These are phyloP conservation scores for Ennomos erosarius DNA, from an alignment of 2,888 invertebrate genomes.

Conservation along the genomic window DNA sequence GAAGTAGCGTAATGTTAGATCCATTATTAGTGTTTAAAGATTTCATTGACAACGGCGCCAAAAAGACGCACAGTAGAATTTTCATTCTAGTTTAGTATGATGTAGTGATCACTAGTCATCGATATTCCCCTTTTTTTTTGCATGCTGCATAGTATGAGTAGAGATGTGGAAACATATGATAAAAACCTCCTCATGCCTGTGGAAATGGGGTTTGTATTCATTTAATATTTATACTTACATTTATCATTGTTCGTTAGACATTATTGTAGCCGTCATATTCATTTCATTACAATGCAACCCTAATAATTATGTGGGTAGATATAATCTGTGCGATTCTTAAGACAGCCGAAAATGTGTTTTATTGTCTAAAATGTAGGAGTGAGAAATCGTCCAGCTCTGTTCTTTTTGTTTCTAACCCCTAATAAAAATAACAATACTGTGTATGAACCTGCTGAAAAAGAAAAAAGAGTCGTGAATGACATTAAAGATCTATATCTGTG, in stretches of 20 bases:
- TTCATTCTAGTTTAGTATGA: conserved; percentile 10
- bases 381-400: too few species aligned
- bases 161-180: conserved; percentile 68
- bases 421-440: too few species aligned
- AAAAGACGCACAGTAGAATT: not conserved
- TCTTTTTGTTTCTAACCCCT: too few species aligned
- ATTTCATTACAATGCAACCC: conserved; percentile 9
- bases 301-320: not conserved
- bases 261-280: conserved; percentile 11
- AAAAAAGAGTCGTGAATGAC: too few species aligned
- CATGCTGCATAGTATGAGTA: conserved; percentile 78
- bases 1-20: conserved; percentile 8
- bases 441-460: too few species aligned
- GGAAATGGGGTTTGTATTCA: conserved; percentile 79
- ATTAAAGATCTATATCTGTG: not conserved
- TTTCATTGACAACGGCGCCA: conserved; percentile 13
- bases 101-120: conserved; percentile 62
- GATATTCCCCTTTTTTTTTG: conserved; percentile 68
- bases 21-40: not conserved
- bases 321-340: too few species aligned
- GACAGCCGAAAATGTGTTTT: too few species aligned
- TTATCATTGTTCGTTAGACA: conserved; percentile 2
- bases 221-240: conserved; percentile 21
- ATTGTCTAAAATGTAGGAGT: too few species aligned
- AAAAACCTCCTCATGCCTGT: conserved; percentile 70